Base-by-base conservation (phyloP, 2,113 vertebrate species). In the Pholis gunnellus region DNA sequence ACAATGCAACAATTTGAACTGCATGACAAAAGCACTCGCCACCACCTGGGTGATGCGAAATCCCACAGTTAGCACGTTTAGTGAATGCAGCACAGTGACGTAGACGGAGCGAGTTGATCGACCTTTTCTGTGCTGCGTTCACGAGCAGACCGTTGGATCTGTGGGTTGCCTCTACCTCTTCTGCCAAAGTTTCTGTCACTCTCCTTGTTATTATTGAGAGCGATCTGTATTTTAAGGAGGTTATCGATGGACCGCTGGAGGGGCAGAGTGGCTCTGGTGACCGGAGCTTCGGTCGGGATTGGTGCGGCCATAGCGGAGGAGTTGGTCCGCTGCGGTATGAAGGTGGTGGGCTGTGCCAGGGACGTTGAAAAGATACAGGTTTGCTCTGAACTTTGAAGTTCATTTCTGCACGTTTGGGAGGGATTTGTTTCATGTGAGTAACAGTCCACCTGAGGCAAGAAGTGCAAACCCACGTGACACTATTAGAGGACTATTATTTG, bases 331-430 rank as follows among this genome's bases (percentile, higher is more conserved):
- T 91, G 90, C 75, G 97, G 97, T 27, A 95, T 97, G 95, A 96
- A 95, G 87, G 97, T 97, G 89, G 91, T 97, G 90, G 96, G 96
- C 46, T 97, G 97, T 44, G 96, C 96, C n/a, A 94, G 96, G 81
- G 95, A 93, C 68, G 93, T 97, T 48, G 93, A 95, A 18, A 97
- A 95, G 88, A 95, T 97, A 63, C 93, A 97, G 96, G 97, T 97
- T 14, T 48, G 77, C 0, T 25, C 8, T 1, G 2, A 31, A 11
- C 0, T 27, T 9, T 1, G n/a, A 72, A 22, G 18, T 29, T 27
- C 1, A 18, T 36, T 18, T 15, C 9, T 44, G 68, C 46, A 50
- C 17, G n/a, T 29, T 48, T 1, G 0, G 7, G 6, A 9, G 13
- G 8, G 20, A 8, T 27, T 57, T 10, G 18, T 50, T 50, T 50